Evolutionary conservation across 2,888 invertebrate genomes (phyloP).

Genomic region (Chouioia cunea): DNA sequence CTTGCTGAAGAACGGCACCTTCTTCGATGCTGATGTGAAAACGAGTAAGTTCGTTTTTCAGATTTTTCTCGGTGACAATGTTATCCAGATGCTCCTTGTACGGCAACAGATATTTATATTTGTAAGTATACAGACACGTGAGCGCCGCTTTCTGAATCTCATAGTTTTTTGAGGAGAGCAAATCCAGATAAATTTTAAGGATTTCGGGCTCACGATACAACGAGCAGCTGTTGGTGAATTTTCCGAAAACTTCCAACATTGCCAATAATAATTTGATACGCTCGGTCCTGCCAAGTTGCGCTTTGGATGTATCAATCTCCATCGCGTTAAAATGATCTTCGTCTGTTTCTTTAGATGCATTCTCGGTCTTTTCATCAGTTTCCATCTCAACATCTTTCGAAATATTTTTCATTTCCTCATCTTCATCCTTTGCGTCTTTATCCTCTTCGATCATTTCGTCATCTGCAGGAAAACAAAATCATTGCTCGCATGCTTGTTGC

Average conservation of each 20-base stretch:
- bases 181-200: conserved; percentile 81
- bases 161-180: conserved; percentile 83
- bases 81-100: conserved; percentile 86
- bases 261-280: conserved; percentile 72
- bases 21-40: conserved; percentile 79
- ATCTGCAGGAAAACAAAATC: conserved; percentile 51
- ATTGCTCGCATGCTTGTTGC: too few species aligned
- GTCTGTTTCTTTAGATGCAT: conserved; percentile 34
- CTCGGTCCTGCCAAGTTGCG: conserved; percentile 47
- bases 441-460: conserved; percentile 55
- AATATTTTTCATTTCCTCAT: conserved; percentile 48
- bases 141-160: conserved; percentile 88
- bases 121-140: conserved; percentile 89
- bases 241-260: conserved; percentile 82
- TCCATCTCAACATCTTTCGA: conserved; percentile 6
- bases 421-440: conserved; percentile 42
- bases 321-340: conserved; percentile 53
- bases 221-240: conserved; percentile 84
- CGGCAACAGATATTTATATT: conserved; percentile 80
- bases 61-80: conserved; percentile 87
- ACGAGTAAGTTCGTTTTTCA: conserved; percentile 85
- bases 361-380: neutral
- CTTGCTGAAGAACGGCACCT: conserved; percentile 77
- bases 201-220: conserved; percentile 83
- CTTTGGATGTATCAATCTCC: conserved; percentile 45